Percentiles rank a stretch among this genome's conserved stretches.
phyloP scores from a whole-genome alignment of 2,113 vertebrate genomes.

The Heterotilapia buettikoferi region DNA sequence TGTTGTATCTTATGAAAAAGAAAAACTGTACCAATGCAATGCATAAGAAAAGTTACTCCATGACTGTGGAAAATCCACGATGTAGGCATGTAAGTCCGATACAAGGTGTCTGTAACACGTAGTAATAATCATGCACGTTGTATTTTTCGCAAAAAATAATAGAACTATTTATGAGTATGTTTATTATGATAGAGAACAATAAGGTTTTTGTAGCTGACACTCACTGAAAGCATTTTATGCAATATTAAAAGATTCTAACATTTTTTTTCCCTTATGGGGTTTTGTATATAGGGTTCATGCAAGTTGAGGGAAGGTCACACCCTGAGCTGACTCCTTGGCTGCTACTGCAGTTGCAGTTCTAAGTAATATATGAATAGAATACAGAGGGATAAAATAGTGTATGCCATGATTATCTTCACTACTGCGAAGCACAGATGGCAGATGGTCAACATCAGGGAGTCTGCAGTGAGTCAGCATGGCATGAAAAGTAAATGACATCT shows the following conservation, averaged over 20 bases:
- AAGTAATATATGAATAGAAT: constrained; percentile 21
- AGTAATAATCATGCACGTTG: not conserved
- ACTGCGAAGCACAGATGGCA: not conserved
- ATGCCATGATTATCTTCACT: not conserved
- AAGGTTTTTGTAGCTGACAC: not conserved
- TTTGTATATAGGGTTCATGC: not conserved
- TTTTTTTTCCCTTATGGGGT: not conserved
- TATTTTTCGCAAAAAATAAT: not conserved
- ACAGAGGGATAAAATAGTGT: not conserved
- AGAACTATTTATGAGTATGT: not conserved
- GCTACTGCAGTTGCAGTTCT: constrained; percentile 30
- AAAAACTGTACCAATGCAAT: not conserved
- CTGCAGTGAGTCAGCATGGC: not conserved
- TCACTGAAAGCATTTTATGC: not conserved
- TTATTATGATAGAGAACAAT: not conserved
- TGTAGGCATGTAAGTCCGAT: not conserved
- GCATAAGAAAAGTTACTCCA: not conserved
- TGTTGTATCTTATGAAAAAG: not conserved
- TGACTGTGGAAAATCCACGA: not conserved
- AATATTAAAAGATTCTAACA: not conserved
- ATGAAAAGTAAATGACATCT: not conserved
- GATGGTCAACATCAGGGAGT: not conserved
- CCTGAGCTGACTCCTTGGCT: constrained; percentile 4
- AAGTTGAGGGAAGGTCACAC: constrained; percentile 34
- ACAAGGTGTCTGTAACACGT: not conserved